Percentiles rank a stretch among this genome's conserved stretches.
phyloP scores from a whole-genome alignment of 2,888 invertebrate genomes.

The Girardia tigrina region DNA sequence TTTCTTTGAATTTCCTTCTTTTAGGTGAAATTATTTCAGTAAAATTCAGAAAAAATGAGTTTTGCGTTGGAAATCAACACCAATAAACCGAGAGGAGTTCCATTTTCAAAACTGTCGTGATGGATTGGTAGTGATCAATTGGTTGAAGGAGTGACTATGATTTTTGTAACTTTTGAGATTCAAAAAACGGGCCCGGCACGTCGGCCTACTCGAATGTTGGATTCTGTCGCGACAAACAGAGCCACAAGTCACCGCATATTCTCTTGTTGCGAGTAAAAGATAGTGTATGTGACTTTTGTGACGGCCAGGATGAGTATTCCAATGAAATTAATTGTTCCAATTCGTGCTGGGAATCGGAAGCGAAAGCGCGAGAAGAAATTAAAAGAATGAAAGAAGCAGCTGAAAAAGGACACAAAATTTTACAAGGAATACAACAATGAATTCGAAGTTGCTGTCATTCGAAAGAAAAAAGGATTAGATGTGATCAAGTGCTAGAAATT shows the following conservation, averaged over 20 bases:
- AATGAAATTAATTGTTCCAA: conserved; percentile 45
- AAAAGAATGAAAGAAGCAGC: conserved; percentile 62
- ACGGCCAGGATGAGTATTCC: conserved; percentile 55
- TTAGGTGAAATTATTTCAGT: too few relatives aligned
- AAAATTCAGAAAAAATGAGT: too few relatives aligned
- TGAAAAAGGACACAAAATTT: conserved; percentile 59
- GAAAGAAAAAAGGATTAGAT: too few relatives aligned
- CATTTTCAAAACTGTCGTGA: conserved; percentile 82
- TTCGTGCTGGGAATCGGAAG: conserved; percentile 56
- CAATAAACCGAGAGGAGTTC: too few relatives aligned
- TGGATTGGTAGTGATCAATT: conserved; percentile 67
- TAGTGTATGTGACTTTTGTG: conserved; percentile 71
- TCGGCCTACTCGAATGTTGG: conserved; percentile 69
- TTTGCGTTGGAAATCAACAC: too few relatives aligned
- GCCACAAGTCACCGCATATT: conserved; percentile 58
- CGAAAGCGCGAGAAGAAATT: conserved; percentile 53
- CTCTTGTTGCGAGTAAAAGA: conserved; percentile 75
- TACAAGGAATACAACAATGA: too few relatives aligned
- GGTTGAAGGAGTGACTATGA: conserved; percentile 57
- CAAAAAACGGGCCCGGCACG: conserved; percentile 60
- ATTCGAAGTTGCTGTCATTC: too few relatives aligned
- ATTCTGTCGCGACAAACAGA: conserved; percentile 74
- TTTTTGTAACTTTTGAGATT: conserved; percentile 57
- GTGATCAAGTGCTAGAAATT: too few relatives aligned
- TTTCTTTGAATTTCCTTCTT: too few relatives aligned